phyloP scores from a whole-genome alignment of 2,888 invertebrate species.

The Melipona beecheii region DNA sequence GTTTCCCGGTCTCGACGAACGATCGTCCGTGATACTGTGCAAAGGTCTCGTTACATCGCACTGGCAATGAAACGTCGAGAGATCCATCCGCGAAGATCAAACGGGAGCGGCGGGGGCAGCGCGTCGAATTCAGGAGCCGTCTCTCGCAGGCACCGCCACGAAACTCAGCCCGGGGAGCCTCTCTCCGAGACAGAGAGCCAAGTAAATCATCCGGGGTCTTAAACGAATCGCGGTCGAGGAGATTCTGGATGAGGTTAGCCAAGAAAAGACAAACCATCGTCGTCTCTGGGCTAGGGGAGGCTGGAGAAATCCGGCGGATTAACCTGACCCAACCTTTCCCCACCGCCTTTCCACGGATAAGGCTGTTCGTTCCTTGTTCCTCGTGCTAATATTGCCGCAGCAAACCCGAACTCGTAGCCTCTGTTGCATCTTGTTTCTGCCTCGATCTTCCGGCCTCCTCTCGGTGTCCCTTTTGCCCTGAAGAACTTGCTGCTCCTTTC shows the following conservation, averaged over 20 bases:
- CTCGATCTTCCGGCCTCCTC: constrained; percentile 12
- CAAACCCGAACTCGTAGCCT: constrained; percentile 62
- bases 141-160: constrained; percentile 9
- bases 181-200: constrained; percentile 30
- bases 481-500: constrained; percentile 36
- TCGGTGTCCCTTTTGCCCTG: constrained; percentile 30
- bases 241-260: constrained; percentile 65
- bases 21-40: no score
- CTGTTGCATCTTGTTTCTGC: constrained; percentile 42
- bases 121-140: constrained; percentile 10
- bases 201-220: constrained; percentile 64
- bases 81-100: constrained; percentile 14
- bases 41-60: background rate
- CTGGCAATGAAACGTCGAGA: background rate
- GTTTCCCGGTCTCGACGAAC: no score
- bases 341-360: background rate
- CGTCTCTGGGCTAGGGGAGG: constrained; percentile 49
- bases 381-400: constrained; percentile 76
- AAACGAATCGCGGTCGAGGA: constrained; percentile 65
- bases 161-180: no score
- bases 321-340: constrained; percentile 50
- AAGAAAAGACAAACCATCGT: constrained; percentile 70
- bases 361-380: constrained; percentile 61
- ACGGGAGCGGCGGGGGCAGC: background rate
- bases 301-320: constrained; percentile 60